Percentiles rank a stretch among this genome's conserved stretches.
phyloP scores from a whole-genome alignment of 92 coral and sea anemone genomes.

The Bergia sp. region DNA sequence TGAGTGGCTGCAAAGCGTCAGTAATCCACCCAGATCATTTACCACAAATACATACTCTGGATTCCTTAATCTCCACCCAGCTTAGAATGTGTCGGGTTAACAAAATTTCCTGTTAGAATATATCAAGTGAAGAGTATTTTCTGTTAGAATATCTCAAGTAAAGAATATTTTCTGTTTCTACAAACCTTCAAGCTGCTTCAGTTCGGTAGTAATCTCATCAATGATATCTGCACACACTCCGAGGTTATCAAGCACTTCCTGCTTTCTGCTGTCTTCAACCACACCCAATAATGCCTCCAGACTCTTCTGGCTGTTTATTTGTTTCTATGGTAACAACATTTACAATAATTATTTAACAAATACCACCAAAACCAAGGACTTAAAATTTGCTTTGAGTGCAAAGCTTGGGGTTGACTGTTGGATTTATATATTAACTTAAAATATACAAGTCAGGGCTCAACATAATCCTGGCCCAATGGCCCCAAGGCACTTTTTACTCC shows the following conservation, averaged over 20 bases:
- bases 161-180: neutral
- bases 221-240: constrained; percentile 71
- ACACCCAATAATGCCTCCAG: constrained; percentile 78
- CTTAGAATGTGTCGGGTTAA: neutral
- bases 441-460: neutral
- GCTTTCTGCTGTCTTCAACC: constrained; percentile 75
- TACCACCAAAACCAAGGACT: neutral
- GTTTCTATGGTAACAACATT: constrained; percentile 60
- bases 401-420: too few species aligned
- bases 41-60: too few species aligned
- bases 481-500: too few species aligned
- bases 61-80: too few species aligned
- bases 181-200: constrained; percentile 76
- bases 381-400: too few species aligned
- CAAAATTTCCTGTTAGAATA: neutral
- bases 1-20: too few species aligned
- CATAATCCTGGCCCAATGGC: too few species aligned
- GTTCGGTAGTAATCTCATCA: constrained; percentile 63
- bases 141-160: too few species aligned
- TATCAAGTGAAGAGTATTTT: neutral
- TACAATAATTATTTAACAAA: neutral
- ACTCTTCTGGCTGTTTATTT: constrained; percentile 79
- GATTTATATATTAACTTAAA: too few species aligned
- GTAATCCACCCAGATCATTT: too few species aligned
- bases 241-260: constrained; percentile 85